Conservation (phyloP, 2,797 vertebrate genomes). For the Crenichthys baileyi region DNA sequence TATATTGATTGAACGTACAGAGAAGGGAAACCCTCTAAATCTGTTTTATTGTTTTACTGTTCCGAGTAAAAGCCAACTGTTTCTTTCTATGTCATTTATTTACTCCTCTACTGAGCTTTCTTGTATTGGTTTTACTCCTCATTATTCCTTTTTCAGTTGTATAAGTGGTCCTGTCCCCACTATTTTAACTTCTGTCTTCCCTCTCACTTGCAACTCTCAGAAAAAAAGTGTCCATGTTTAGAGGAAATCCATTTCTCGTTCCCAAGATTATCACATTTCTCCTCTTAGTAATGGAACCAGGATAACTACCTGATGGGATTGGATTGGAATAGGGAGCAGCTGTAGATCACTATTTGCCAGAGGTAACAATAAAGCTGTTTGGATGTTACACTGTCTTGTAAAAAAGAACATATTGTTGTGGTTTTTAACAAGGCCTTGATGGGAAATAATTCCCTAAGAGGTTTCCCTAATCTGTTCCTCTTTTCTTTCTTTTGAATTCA, state of each 20-base stretch:
- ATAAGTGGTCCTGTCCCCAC: not conserved
- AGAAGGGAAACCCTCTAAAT: not conserved
- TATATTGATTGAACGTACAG: not conserved
- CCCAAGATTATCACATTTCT: conserved; percentile 62
- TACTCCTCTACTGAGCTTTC: not conserved
- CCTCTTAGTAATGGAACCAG: conserved; percentile 60
- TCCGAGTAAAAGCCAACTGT: not conserved
- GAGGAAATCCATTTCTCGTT: conserved; percentile 67
- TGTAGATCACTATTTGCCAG: conserved; percentile 42
- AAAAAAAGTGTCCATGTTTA: conserved; percentile 45
- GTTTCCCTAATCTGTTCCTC: not conserved
- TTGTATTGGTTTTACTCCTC: not conserved
- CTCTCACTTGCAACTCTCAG: not conserved
- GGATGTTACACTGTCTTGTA: conserved; percentile 37
- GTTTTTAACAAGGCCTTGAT: conserved; percentile 40
- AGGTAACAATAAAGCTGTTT: conserved; percentile 48
- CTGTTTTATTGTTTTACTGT: too few relatives aligned
- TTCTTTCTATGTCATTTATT: conserved; percentile 13
- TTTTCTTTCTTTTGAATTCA: conserved; percentile 12
- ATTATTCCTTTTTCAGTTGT: conserved; percentile 6
- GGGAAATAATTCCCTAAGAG: conserved; percentile 36
- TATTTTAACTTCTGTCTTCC: not conserved
- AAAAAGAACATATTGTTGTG: conserved; percentile 47
- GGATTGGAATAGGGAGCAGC: conserved; percentile 62
- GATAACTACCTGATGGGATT: conserved; percentile 54